Conservation (phyloP, 2,113 vertebrate species). For the Oncorhynchus tshawytscha region DNA sequence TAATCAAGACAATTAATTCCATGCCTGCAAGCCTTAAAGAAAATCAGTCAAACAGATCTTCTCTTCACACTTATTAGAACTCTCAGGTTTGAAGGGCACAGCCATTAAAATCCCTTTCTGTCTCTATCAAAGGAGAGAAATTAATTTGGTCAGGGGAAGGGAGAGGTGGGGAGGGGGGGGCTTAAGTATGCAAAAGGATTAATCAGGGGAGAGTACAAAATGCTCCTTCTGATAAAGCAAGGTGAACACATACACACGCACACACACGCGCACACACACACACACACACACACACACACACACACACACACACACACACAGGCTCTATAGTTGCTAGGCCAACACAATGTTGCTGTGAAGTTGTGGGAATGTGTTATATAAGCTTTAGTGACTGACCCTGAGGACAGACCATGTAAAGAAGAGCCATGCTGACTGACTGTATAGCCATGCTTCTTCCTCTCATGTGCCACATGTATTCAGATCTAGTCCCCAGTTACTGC, state of each 20-base stretch:
- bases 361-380: too few species aligned
- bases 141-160: background rate
- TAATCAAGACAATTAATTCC: conserved; percentile 76
- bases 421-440: too few species aligned
- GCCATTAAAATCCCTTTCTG: conserved; percentile 53
- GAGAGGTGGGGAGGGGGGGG: background rate
- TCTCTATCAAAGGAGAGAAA: conserved; percentile 52
- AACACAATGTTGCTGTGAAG: too few species aligned
- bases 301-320: background rate
- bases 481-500: too few species aligned
- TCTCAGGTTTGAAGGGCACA: conserved; percentile 64
- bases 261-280: background rate
- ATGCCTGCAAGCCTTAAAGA: conserved; percentile 60
- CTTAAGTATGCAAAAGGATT: conserved; percentile 50
- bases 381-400: too few species aligned
- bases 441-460: too few species aligned
- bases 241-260: background rate
- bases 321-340: too few species aligned
- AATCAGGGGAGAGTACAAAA: conserved; percentile 42
- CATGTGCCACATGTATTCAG: too few species aligned
- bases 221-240: conserved; percentile 12
- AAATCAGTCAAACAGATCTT: conserved; percentile 72
- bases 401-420: too few species aligned
- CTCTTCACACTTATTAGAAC: conserved; percentile 66
- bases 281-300: background rate